phyloP scores from a whole-genome alignment of 2,797 vertebrate species.

The Hyperoplus lanceolatus region DNA sequence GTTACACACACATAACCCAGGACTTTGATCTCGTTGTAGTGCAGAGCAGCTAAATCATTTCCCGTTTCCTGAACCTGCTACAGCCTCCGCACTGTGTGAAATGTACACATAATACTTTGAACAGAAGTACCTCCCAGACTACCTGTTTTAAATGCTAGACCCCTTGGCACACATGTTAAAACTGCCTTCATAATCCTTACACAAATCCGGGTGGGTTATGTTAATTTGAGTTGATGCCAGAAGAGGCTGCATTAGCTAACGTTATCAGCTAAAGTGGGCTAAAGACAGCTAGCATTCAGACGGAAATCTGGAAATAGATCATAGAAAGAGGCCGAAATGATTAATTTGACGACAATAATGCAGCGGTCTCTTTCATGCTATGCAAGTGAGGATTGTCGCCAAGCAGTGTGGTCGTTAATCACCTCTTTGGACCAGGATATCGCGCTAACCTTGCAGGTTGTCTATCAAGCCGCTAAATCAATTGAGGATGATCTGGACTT shows the following conservation, averaged over 20 bases:
- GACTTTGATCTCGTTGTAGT: constrained; percentile 60
- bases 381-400: fast-evolving
- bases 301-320: not conserved
- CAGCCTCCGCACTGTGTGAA: not conserved
- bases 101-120: not conserved
- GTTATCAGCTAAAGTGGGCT: constrained; percentile 36
- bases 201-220: constrained; percentile 6
- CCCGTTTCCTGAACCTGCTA: constrained; percentile 33
- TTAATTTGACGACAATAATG: fast-evolving
- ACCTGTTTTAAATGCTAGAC: not conserved
- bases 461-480: constrained; percentile 71
- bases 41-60: constrained; percentile 21
- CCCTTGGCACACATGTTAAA: not conserved
- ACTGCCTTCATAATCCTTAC: not conserved
- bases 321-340: not conserved
- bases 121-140: too few species aligned
- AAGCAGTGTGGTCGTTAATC: not conserved
- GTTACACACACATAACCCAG: constrained; percentile 6
- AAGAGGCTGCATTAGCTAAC: constrained; percentile 37
- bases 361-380: fast-evolving
- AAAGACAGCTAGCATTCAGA: not conserved
- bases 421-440: not conserved
- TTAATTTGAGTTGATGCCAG: constrained; percentile 27
- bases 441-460: constrained; percentile 49
- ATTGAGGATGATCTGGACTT: constrained; percentile 44